phyloP scores from a whole-genome alignment of 2,797 vertebrate genomes.

The Fistularia tabacaria region DNA sequence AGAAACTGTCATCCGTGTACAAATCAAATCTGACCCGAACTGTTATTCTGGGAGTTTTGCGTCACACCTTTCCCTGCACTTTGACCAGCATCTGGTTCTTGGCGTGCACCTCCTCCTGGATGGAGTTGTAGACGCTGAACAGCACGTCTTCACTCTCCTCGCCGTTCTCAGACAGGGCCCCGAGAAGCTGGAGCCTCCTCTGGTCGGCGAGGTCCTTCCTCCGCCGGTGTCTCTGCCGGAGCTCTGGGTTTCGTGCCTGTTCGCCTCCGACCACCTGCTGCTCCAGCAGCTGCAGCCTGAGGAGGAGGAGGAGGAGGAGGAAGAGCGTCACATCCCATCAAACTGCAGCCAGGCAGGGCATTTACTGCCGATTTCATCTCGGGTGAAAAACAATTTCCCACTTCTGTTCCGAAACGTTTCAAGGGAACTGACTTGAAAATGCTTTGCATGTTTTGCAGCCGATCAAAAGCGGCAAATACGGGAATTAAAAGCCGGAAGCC shows the following conservation, averaged over 20 bases:
- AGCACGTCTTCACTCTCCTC: slow-evolving; percentile 82
- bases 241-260: slow-evolving; percentile 84
- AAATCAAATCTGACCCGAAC: too few relatives aligned
- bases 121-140: slow-evolving; percentile 83
- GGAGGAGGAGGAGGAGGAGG: not conserved
- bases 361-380: too few relatives aligned
- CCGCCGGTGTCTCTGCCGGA: slow-evolving; percentile 76
- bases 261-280: slow-evolving; percentile 85
- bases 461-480: not conserved
- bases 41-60: too few relatives aligned
- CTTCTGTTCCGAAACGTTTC: too few relatives aligned
- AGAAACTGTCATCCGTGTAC: too few relatives aligned
- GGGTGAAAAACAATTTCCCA: too few relatives aligned
- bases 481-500: slow-evolving; percentile 19
- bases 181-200: slow-evolving; percentile 78
- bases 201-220: slow-evolving; percentile 78
- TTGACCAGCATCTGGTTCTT: slow-evolving; percentile 83
- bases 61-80: slow-evolving; percentile 81
- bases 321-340: not conserved
- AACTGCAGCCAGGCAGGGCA: too few relatives aligned
- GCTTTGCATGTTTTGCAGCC: not conserved
- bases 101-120: slow-evolving; percentile 85
- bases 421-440: too few relatives aligned
- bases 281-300: slow-evolving; percentile 86
- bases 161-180: slow-evolving; percentile 71